Evolutionary conservation across 92 coral and sea anemone species (phyloP).

Genomic region (Pocillopora meandrina): DNA sequence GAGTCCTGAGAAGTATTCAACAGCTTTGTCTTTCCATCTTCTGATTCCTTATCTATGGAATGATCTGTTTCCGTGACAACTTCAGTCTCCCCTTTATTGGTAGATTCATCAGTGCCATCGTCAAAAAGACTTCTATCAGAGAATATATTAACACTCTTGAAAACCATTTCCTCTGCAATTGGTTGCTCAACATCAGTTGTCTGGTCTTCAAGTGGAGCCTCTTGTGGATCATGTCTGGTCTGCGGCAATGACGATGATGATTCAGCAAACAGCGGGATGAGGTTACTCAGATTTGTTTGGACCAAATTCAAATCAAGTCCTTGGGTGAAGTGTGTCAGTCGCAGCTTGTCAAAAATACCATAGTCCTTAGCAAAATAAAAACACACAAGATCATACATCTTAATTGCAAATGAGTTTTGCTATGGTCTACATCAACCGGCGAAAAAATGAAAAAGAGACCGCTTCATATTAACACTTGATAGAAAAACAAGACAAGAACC

Average conservation of each 20-base stretch:
- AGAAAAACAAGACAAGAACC: too few species aligned
- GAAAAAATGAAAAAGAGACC: too few species aligned
- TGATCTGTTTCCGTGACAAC: background rate
- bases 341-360: slow-evolving; percentile 25
- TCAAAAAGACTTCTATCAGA: slow-evolving; percentile 76
- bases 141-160: slow-evolving; percentile 9
- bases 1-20: slow-evolving; percentile 33
- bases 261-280: slow-evolving; percentile 62
- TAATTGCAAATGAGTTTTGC: background rate
- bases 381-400: background rate
- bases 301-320: slow-evolving; percentile 54
- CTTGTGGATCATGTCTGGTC: background rate
- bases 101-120: slow-evolving; percentile 46
- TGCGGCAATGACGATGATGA: background rate
- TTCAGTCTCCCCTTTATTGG: background rate
- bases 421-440: too few species aligned
- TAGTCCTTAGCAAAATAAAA: background rate
- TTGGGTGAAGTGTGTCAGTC: slow-evolving; percentile 57
- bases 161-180: background rate
- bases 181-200: background rate
- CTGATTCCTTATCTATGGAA: background rate
- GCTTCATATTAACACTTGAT: too few species aligned
- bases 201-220: background rate
- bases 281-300: slow-evolving; percentile 51
- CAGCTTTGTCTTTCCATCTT: background rate